Evolutionary conservation across 2,888 invertebrate genomes (phyloP).

Genomic region (Tyria jacobaeae): DNA sequence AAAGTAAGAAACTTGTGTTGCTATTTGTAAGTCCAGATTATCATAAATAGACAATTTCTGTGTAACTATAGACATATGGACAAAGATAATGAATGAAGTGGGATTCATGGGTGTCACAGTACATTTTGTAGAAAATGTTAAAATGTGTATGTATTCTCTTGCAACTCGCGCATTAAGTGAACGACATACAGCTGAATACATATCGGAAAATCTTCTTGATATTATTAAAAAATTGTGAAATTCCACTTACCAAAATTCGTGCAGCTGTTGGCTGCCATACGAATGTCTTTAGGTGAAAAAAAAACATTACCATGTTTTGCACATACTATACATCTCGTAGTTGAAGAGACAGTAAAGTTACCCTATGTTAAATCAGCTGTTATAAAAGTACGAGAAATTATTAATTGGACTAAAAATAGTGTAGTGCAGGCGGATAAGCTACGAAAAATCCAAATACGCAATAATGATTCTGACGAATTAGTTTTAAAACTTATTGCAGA

Average conservation of each 20-base stretch:
- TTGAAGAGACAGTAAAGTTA: constrained; percentile 42
- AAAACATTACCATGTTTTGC: constrained; percentile 40
- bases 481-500: constrained; percentile 43
- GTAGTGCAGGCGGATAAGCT: constrained; percentile 31
- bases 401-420: constrained; percentile 38
- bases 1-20: constrained; percentile 37
- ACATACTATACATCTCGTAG: constrained; percentile 39
- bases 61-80: constrained; percentile 51
- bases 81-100: constrained; percentile 51
- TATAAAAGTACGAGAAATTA: constrained; percentile 40
- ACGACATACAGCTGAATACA: constrained; percentile 34
- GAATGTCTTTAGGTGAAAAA: constrained; percentile 44
- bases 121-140: constrained; percentile 47
- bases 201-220: constrained; percentile 34
- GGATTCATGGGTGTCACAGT: constrained; percentile 53
- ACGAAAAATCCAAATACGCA: constrained; percentile 43
- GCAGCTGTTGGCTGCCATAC: constrained; percentile 42
- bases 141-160: constrained; percentile 42
- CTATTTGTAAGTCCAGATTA: constrained; percentile 37
- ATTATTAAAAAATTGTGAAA: constrained; percentile 45
- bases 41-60: constrained; percentile 39
- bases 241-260: constrained; percentile 30
- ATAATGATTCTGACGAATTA: constrained; percentile 36
- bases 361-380: constrained; percentile 37
- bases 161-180: constrained; percentile 40